Base-by-base conservation (phyloP, 92 coral and sea anemone species). In the Porites lobata region DNA sequence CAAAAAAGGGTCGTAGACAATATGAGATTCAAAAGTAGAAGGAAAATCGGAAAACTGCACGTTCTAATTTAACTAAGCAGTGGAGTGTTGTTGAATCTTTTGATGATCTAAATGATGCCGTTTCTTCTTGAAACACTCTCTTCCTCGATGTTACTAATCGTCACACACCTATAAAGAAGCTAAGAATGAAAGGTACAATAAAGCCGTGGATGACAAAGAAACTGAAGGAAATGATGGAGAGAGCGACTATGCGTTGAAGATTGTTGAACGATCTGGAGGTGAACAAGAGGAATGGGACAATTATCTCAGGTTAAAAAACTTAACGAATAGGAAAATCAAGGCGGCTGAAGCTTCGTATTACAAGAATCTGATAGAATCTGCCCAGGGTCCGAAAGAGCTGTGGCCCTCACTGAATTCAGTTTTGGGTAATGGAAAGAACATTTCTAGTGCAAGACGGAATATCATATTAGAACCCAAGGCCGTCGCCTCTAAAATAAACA, bases 121-220 rank as follows among this genome's bases (percentile, higher is more conserved):
- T 85, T 62, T 19, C 24, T 19, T 84, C 92, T 52, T 88, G 95
- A 88, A 88, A 83, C 58, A 79, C 6, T 17, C 82, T 88, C 3
- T 92, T 92, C 80, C 43, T 51, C 59, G 94, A 88, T 88, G 92
- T 79, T 8, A 89, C 94, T 76, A 92, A 92, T 21, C 85, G 75
- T 50, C 90, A 84, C 67, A 89, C 91, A 8, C 88, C 91, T 13
- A 1, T 80, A 26, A 69, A 82, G 63, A 86, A 65, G 13, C 15
- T 86, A 0, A 86, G 85, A 82, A 63, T 78, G 68, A 86, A 82
- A 32, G 50, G 61, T 91, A 79, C 73, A 20, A 19, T 50, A 26
- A 91, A 91, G 56, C 91, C 88, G 18, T 86, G 91, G 88, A 91
- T 86, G 50, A 67, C 88, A 8, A 76, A 56, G 29, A 68, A 91